Evolutionary conservation across 2,888 invertebrate genomes (phyloP).

Genomic region (Epistrophella euchroma): DNA sequence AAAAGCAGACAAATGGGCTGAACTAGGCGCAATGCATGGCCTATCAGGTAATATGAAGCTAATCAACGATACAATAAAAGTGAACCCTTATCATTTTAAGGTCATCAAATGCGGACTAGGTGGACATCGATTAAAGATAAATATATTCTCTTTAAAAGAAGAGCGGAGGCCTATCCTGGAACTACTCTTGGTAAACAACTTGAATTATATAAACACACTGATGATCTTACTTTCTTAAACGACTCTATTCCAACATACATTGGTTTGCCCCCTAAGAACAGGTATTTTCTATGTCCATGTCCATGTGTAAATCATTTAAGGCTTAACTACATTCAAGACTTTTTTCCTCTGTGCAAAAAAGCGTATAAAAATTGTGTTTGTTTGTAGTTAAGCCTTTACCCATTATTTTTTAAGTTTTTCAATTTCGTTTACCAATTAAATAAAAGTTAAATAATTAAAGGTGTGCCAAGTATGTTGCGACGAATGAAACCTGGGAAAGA

Average conservation of each 20-base stretch:
- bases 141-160: conserved; percentile 11
- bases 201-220: not conserved
- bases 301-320: too few species aligned
- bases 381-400: too few species aligned
- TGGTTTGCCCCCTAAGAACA: not conserved
- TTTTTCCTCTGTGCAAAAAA: too few species aligned
- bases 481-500: conserved; percentile 11
- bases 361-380: too few species aligned
- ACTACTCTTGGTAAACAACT: not conserved
- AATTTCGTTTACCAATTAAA: too few species aligned
- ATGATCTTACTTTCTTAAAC: conserved; percentile 5
- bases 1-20: conserved; percentile 1
- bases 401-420: too few species aligned
- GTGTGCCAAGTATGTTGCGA: not conserved
- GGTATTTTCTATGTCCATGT: not conserved
- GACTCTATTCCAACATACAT: not conserved
- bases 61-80: not conserved
- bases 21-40: not conserved
- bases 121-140: conserved; percentile 3
- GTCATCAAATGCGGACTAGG: not conserved
- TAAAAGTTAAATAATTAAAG: not conserved
- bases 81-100: not conserved
- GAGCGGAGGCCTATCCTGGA: not conserved
- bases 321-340: too few species aligned
- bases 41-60: not conserved